These are phyloP conservation scores for Halcyon smyrnensis DNA, from an alignment of 2,797 vertebrate species.

Conservation along the genomic window DNA sequence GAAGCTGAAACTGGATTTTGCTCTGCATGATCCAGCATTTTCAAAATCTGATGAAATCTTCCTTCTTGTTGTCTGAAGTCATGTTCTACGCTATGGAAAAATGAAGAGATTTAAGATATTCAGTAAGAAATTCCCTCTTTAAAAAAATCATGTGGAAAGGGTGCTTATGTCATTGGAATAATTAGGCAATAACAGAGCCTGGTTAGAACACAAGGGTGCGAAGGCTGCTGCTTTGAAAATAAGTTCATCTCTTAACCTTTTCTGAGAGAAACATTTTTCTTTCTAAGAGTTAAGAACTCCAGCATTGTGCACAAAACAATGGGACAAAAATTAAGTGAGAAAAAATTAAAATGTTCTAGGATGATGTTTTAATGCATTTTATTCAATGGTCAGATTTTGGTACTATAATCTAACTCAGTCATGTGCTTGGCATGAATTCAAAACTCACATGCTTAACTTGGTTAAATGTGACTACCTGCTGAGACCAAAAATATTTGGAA, in stretches of 20 bases:
- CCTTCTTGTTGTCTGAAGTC: conserved; percentile 97
- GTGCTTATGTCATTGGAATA: background rate
- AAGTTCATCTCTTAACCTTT: background rate
- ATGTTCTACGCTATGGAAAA: conserved; percentile 90
- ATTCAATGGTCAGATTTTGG: background rate
- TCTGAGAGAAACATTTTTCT: background rate
- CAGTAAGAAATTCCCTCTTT: background rate
- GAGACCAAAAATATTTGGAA: background rate
- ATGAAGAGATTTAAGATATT: background rate
- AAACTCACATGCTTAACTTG: background rate
- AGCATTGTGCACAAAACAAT: background rate
- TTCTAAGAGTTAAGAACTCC: background rate
- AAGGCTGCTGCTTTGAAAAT: background rate
- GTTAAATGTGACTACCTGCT: background rate
- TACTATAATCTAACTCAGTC: background rate
- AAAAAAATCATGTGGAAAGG: background rate
- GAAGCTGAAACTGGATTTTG: conserved; percentile 54
- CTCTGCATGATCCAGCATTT: conserved; percentile 76
- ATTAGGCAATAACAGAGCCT: background rate
- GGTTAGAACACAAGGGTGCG: background rate
- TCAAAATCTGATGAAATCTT: conserved; percentile 86
- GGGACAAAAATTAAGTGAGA: background rate
- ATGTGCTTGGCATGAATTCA: background rate
- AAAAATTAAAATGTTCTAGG: background rate
- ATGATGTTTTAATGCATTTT: background rate